Percentiles rank a stretch among this genome's conserved stretches.
Evolutionary conservation across 2,888 invertebrate genomes (phyloP).

Genomic region (Megamerina dolium): DNA sequence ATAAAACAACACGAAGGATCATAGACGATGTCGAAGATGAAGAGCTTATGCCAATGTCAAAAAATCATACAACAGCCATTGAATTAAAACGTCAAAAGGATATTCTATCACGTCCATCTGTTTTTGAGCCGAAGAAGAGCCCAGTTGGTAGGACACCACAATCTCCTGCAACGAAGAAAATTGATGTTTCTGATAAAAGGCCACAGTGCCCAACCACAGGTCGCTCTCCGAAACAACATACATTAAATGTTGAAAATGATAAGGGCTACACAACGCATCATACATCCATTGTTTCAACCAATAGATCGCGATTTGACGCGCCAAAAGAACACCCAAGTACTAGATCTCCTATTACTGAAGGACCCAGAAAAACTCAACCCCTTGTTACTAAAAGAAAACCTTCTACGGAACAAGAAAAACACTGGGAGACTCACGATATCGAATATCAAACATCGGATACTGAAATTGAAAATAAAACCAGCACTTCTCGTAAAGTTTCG

Average conservation of each 20-base stretch:
- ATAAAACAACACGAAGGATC: not conserved
- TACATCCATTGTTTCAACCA: constrained; percentile 11
- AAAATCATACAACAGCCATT: constrained; percentile 35
- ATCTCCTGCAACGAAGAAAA: constrained; percentile 2
- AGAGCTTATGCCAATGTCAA: constrained; percentile 25
- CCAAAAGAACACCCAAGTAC: constrained; percentile 6
- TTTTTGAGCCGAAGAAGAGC: constrained; percentile 18
- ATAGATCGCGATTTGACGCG: constrained; percentile 13
- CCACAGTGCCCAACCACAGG: too few species aligned
- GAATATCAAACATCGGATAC: constrained; percentile 13
- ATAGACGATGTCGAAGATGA: constrained; percentile 10
- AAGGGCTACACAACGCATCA: constrained; percentile 22
- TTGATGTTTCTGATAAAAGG: not conserved
- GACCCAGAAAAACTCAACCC: constrained; percentile 12
- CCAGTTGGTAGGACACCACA: not conserved
- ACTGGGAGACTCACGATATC: constrained; percentile 6
- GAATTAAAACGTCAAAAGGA: constrained; percentile 48
- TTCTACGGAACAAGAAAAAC: constrained; percentile 17
- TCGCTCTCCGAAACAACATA: too few species aligned
- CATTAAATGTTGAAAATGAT: constrained; percentile 6
- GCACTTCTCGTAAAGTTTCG: constrained; percentile 11
- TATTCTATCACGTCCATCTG: constrained; percentile 52
- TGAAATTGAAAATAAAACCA: constrained; percentile 12
- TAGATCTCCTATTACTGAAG: constrained; percentile 11
- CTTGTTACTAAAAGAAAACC: constrained; percentile 19